A percentile compares a stretch with the other conserved stretches of the same genome.
Conservation (phyloP, 2,113 vertebrate genomes). For the Oreochromis tanganicae region DNA sequence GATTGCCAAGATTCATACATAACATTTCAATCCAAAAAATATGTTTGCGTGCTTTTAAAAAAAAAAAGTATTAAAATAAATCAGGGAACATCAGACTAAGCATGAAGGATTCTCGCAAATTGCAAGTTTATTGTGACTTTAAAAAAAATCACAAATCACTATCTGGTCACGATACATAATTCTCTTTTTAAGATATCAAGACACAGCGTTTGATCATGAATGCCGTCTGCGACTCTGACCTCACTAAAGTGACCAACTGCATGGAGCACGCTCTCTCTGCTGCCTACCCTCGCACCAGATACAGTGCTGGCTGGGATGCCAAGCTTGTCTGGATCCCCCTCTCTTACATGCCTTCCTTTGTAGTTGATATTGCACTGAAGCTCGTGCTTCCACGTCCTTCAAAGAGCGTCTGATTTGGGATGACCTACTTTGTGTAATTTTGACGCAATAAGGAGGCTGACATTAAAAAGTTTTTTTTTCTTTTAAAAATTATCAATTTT, state of each 20-base stretch:
- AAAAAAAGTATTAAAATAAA: background rate
- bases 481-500: background rate
- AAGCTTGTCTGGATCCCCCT: constrained; percentile 90
- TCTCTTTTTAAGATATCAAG: constrained; percentile 72
- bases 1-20: background rate
- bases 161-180: background rate
- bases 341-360: constrained; percentile 84
- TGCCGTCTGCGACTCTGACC: constrained; percentile 79
- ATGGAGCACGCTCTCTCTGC: constrained; percentile 86
- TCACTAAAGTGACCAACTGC: constrained; percentile 84
- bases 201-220: constrained; percentile 82
- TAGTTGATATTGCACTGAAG: constrained; percentile 78
- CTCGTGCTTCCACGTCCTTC: constrained; percentile 82
- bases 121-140: background rate
- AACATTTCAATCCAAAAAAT: background rate
- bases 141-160: background rate
- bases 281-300: constrained; percentile 81
- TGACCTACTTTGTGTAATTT: background rate
- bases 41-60: background rate
- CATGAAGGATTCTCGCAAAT: background rate
- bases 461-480: background rate
- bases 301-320: constrained; percentile 93
- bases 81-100: background rate
- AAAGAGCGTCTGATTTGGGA: constrained; percentile 58
- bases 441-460: background rate